Evolutionary conservation across 2,888 invertebrate species (phyloP).

Genomic region (Habroteleia sp.): DNA sequence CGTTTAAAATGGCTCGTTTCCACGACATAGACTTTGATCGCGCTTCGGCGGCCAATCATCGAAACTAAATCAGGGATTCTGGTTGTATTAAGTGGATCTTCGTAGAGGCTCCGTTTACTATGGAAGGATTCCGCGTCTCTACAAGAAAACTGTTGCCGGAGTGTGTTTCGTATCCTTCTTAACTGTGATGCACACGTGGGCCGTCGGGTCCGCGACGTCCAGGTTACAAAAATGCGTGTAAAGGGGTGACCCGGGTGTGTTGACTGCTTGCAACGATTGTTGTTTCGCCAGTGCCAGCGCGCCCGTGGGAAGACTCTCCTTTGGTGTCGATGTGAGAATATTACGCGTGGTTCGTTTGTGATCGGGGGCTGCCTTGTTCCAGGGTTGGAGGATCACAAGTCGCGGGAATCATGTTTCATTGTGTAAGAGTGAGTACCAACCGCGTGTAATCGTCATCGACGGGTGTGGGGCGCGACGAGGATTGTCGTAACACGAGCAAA

Average conservation of each 20-base stretch:
- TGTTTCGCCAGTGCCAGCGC: slow-evolving; percentile 43
- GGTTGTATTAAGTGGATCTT: slow-evolving; percentile 6
- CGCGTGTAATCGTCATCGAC: slow-evolving; percentile 50
- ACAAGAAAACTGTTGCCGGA: slow-evolving; percentile 21
- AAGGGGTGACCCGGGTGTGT: slow-evolving; percentile 23
- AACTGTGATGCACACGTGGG: slow-evolving; percentile 33
- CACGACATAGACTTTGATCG: background rate
- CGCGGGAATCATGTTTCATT: slow-evolving; percentile 42
- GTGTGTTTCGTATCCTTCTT: slow-evolving; percentile 28
- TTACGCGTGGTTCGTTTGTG: slow-evolving; percentile 32
- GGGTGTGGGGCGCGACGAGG: slow-evolving; percentile 48
- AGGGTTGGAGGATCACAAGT: slow-evolving; percentile 30
- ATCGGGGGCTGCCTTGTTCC: slow-evolving; percentile 27
- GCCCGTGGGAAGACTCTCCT: slow-evolving; percentile 24
- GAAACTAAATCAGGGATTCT: background rate
- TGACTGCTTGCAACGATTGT: slow-evolving; percentile 29
- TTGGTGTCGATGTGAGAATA: slow-evolving; percentile 29
- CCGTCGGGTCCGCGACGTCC: slow-evolving; percentile 24
- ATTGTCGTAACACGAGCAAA: slow-evolving; percentile 39
- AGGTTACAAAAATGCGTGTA: slow-evolving; percentile 29
- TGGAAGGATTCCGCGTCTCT: background rate
- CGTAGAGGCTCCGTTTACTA: background rate
- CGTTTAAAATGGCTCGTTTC: slow-evolving; percentile 19
- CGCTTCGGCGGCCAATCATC: background rate
- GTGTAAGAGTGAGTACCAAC: slow-evolving; percentile 59